Conservation (phyloP, 2,113 vertebrate genomes). For the Rhinichthys klamathensis region DNA sequence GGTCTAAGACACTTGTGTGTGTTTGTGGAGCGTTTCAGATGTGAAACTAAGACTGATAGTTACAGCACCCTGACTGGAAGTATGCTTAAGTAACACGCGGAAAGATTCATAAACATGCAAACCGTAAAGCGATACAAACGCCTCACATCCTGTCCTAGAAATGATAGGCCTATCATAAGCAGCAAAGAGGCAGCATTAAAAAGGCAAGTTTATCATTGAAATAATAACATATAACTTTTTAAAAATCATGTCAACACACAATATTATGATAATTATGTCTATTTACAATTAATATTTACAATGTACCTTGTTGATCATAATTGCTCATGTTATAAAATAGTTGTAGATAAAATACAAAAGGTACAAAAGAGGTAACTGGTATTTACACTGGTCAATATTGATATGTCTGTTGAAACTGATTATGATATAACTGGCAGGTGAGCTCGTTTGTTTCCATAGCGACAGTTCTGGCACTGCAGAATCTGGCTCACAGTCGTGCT, state of each 20-base stretch:
- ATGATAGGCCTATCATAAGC: conserved; percentile 68
- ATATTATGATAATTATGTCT: conserved; percentile 68
- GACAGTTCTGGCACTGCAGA: conserved; percentile 30
- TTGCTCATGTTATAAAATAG: conserved; percentile 68
- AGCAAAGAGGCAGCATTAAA: conserved; percentile 49
- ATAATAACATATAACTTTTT: conserved; percentile 57
- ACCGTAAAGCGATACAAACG: conserved; percentile 46
- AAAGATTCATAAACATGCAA: conserved; percentile 40
- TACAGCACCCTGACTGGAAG: conserved; percentile 58
- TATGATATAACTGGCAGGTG: conserved; percentile 45
- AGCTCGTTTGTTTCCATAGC: conserved; percentile 32
- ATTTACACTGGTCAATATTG: conserved; percentile 62
- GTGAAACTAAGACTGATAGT: conserved; percentile 70
- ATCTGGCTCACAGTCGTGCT: conserved; percentile 66
- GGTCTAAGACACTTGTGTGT: conserved; percentile 59
- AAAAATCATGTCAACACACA: conserved; percentile 41
- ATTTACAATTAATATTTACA: conserved; percentile 78
- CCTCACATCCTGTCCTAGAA: conserved; percentile 59
- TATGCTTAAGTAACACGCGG: conserved; percentile 24
- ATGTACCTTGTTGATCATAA: conserved; percentile 61
- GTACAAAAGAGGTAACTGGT: conserved; percentile 47
- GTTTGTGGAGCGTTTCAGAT: conserved; percentile 40
- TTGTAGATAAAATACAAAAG: conserved; percentile 56
- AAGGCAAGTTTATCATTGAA: conserved; percentile 38
- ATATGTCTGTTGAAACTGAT: conserved; percentile 44